Evolutionary conservation across 2,888 invertebrate species (phyloP).

Genomic region (Drosophila rellima): DNA sequence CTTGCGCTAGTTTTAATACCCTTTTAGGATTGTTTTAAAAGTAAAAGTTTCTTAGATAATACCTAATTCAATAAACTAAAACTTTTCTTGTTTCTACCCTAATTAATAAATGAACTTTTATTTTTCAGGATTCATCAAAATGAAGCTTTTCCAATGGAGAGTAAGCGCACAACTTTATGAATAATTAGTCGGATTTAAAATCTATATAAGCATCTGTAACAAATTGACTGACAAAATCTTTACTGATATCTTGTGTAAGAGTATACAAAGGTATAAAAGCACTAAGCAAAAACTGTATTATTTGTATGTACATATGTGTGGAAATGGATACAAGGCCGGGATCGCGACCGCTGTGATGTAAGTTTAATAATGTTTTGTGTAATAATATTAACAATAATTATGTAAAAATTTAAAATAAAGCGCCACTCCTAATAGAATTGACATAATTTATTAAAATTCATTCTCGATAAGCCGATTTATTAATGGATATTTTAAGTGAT

Average conservation of each 20-base stretch:
- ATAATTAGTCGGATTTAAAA: too few species aligned
- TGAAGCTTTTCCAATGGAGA: neutral
- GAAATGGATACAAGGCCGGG: constrained; percentile 15
- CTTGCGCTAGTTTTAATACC: neutral
- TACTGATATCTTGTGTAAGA: neutral
- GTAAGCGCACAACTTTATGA: too few species aligned
- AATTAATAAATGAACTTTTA: neutral
- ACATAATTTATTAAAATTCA: neutral
- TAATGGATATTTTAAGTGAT: neutral
- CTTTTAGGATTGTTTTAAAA: neutral
- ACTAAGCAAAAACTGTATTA: neutral
- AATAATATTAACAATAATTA: constrained; percentile 35
- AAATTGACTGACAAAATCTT: neutral
- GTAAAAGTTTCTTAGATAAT: neutral
- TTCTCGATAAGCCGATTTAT: neutral
- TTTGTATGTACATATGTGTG: neutral
- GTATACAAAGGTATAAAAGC: constrained; percentile 9
- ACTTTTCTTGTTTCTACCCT: neutral
- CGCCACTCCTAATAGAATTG: constrained; percentile 9
- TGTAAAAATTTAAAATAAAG: constrained; percentile 45
- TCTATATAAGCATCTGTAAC: neutral
- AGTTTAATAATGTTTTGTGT: constrained; percentile 12
- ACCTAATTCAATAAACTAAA: neutral
- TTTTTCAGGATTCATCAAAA: too few species aligned
- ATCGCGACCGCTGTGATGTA: constrained; percentile 17